Base-by-base conservation (phyloP, 37 sponge, comb jelly and placozoan genomes). In the Halichondria panicea region DNA sequence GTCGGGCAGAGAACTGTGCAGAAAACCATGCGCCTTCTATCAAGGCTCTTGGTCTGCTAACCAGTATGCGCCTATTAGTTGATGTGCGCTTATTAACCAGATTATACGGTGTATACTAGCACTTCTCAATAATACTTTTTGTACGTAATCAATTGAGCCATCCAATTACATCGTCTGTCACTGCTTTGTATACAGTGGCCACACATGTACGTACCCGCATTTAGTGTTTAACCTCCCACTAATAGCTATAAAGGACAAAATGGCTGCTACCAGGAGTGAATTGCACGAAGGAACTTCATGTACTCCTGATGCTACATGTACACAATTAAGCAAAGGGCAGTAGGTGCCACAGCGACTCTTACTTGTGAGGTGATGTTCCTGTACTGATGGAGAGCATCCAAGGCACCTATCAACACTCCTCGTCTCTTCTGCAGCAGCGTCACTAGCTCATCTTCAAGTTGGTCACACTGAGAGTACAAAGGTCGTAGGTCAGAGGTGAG, bases 361-460 rank as follows among this genome's bases (percentile, higher is more conserved):
- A 84, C 85, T 70, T 89, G 91, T 31, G 78, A 39, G 19, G 85
- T 87, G 64, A 94, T 78, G 48, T 70, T 72, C 41, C 79, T 57
- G 64, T 94, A 94, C 40, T 83, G 81, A 27, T 70, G 65, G 12
- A 94, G 74, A 24, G 88, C 84, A 39, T 89, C 92, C 12, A 94
- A 68, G 13, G 84, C 81, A 45, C 31, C 50, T 60, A 30, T 76
- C 53, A 94, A 80, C 0, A 88, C 63, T 6, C 53, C 38, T 9
- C 95, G 72, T 43, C 88, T 61, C 19, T 75, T 74, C 72, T 68
- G 70, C 46, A 94, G 66, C 55, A 86, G 55, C 7, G 58, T 66
- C 3, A 80, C 35, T 40, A 94, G 78, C 48, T 94, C 95, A 38
- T 83, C 83, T 39, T 94, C 91, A 76, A 87, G 60, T 64, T 84